Percentiles rank a stretch among this genome's conserved stretches.
Evolutionary conservation across 1,140 invertebrate species (phyloP).

Genomic region (honey bee (Apis mellifera)): Amel_HAv3.1 CM009934.2:11544501-11545000

Average conservation of each 20-base stretch:
- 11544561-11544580: conserved; percentile 25
- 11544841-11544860: neutral
- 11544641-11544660: neutral
- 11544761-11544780: neutral
- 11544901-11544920: neutral
- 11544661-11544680: neutral
- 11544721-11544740: neutral
- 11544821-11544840: neutral
- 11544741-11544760: conserved; percentile 48
- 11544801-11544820: neutral
- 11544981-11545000: neutral
- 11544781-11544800: conserved; percentile 2
- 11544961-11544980: neutral
- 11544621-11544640: conserved; percentile 16
- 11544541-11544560: neutral
- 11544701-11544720: neutral
- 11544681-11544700: neutral
- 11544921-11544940: neutral
- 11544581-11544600: too few relatives aligned
- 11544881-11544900: neutral
- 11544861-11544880: neutral
- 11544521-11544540: neutral
- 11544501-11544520: neutral
- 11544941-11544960: conserved; percentile 26
- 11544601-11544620: conserved; percentile 29